Evolutionary conservation across 2,888 invertebrate genomes (phyloP), one percentile per base, ranked within the genome.

Genomic region (Ochropacha duplaris): DNA sequence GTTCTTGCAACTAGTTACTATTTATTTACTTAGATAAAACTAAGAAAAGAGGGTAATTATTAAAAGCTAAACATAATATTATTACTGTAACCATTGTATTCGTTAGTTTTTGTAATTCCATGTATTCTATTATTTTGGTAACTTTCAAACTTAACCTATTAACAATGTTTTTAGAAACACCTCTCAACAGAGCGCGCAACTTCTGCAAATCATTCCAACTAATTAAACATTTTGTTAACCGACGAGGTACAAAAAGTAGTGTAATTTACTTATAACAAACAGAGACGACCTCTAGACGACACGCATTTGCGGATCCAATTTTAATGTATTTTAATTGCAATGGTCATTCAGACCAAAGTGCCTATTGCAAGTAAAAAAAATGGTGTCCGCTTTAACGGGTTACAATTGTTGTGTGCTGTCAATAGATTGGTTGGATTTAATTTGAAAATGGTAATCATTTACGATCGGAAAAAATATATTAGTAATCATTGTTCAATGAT

Each of bases 121-220:
- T 31, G 57, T 44, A 9, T 59, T 58, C 61, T 59, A 74, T 81
- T 78, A 74, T 79, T 72, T 61, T 56, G 62, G 59, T 62, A 68
- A 80, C 80, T 81, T 83, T 78, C 69, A 61, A 84, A 86, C 79
- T 83, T 78, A 78, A 81, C 79, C 76, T 77, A 84, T 82, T 84
- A 84, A 79, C 83, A 76, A 74, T 76, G 74, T 79, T 81, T 78
- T 78, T 74, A 71, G 31, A 72, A 73, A 67, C 62, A 59, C 60
- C 64, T 63, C 68, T 67, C 57, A 69, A 57, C 68, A 60, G 71
- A 60, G 65, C 26, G 34, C 55, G 54, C 61, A 62, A 54, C 57
- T 78, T 77, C 62, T 78, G 87, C 88, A 82, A 87, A 79, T 88
- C 88, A 88, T 83, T 69, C 66, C 56, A 57, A 66, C 81, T 87